Conservation (phyloP, 2,113 vertebrate genomes). For the Cavia porcellus region DNA sequence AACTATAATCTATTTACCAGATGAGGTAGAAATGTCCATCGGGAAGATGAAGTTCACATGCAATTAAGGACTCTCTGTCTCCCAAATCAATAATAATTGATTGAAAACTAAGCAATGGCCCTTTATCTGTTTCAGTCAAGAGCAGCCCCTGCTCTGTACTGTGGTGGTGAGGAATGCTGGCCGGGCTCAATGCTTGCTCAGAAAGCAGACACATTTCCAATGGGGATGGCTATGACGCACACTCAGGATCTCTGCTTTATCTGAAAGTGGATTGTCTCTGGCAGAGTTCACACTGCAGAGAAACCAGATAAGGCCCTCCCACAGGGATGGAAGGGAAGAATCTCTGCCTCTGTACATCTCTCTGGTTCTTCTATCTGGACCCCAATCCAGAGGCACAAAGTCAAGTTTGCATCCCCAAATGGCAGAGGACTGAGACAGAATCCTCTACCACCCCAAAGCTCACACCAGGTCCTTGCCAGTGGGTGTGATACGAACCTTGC, state of each 20-base stretch:
- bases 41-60: slow-evolving; percentile 69
- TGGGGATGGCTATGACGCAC: slow-evolving; percentile 32
- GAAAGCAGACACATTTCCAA: slow-evolving; percentile 67
- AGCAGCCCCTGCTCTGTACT: slow-evolving; percentile 70
- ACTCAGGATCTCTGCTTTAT: background rate
- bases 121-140: slow-evolving; percentile 81
- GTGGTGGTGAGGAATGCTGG: slow-evolving; percentile 74
- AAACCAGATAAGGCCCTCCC: slow-evolving; percentile 1
- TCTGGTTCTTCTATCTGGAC: background rate
- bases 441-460: background rate
- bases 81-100: slow-evolving; percentile 84
- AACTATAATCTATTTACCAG: slow-evolving; percentile 65
- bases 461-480: background rate
- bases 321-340: background rate
- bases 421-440: background rate
- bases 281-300: background rate
- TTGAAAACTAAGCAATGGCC: slow-evolving; percentile 84
- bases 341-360: background rate
- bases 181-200: slow-evolving; percentile 44
- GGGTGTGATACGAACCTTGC: background rate
- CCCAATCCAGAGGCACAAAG: background rate
- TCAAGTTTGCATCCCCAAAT: background rate
- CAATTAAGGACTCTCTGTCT: slow-evolving; percentile 80
- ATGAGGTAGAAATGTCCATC: slow-evolving; percentile 70
- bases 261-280: slow-evolving; percentile 5